phyloP scores from a whole-genome alignment of 2,888 invertebrate species.

The Yponomeuta plumbellus region DNA sequence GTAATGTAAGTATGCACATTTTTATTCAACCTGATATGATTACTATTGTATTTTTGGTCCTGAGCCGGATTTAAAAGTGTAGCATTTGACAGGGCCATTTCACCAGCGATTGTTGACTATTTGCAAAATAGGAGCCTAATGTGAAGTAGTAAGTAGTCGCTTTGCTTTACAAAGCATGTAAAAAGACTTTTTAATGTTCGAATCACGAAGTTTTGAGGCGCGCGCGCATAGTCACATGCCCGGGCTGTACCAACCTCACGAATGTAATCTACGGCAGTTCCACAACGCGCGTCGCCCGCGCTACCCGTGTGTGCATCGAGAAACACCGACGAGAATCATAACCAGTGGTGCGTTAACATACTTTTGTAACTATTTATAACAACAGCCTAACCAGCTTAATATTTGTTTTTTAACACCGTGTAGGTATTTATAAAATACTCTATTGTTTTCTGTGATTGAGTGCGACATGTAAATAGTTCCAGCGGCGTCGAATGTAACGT shows the following conservation, averaged over 20 bases:
- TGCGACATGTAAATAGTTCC: background rate
- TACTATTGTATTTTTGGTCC: background rate
- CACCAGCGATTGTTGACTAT: background rate
- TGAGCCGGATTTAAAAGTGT: background rate
- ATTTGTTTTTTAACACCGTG: background rate
- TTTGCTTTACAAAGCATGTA: background rate
- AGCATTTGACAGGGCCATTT: background rate
- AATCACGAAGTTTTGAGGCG: slow-evolving; percentile 4
- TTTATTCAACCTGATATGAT: background rate
- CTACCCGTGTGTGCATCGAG: background rate
- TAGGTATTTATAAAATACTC: background rate
- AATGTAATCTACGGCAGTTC: slow-evolving; percentile 1
- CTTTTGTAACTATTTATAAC: background rate
- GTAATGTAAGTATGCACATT: slow-evolving; percentile 1
- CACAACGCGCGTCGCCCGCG: background rate
- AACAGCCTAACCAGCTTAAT: background rate
- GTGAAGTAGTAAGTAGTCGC: background rate
- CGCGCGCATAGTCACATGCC: slow-evolving; percentile 6
- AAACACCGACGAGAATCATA: slow-evolving; percentile 31
- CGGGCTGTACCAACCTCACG: slow-evolving; percentile 4
- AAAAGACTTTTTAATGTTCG: slow-evolving; percentile 5
- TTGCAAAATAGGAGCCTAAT: background rate
- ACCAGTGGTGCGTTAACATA: slow-evolving; percentile 49
- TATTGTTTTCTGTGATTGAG: slow-evolving; percentile 3
- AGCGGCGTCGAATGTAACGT: background rate